Conservation (phyloP, 1,140 invertebrate genomes). For the Euwallacea fornicatus region DNA sequence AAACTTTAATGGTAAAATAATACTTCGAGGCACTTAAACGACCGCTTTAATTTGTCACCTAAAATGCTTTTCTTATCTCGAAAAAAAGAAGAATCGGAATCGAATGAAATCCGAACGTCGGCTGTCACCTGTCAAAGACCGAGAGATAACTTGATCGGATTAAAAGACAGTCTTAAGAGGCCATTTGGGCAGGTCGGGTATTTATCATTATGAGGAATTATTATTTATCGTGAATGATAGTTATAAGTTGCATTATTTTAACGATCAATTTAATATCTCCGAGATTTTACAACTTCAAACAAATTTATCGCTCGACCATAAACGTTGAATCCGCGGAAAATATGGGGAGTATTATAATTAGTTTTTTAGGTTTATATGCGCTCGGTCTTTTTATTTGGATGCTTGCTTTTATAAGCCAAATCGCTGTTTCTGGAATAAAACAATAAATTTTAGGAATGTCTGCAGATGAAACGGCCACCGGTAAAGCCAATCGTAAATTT, state of each 20-base stretch:
- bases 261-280: conserved; percentile 32
- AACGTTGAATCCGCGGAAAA: conserved; percentile 29
- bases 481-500: background rate
- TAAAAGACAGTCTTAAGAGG: conserved; percentile 25
- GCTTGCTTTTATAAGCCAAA: conserved; percentile 27
- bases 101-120: conserved; percentile 4
- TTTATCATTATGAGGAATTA: conserved; percentile 26
- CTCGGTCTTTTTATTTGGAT: conserved; percentile 27
- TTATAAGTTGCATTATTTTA: conserved; percentile 33
- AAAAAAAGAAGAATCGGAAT: conserved; percentile 9
- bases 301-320: conserved; percentile 29
- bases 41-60: conserved; percentile 3
- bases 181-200: conserved; percentile 6
- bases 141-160: conserved; percentile 26
- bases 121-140: conserved; percentile 20
- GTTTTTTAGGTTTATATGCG: conserved; percentile 32
- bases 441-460: conserved; percentile 22
- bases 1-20: too few relatives aligned
- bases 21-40: background rate
- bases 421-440: conserved; percentile 29
- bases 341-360: conserved; percentile 33
- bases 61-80: conserved; percentile 3
- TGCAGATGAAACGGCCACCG: background rate
- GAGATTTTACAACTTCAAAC: conserved; percentile 33
- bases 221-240: conserved; percentile 21